A percentile compares a stretch with the other conserved stretches of the same genome.
phyloP scores from a whole-genome alignment of 2,888 invertebrate species.

The Cephus nigrinus region DNA sequence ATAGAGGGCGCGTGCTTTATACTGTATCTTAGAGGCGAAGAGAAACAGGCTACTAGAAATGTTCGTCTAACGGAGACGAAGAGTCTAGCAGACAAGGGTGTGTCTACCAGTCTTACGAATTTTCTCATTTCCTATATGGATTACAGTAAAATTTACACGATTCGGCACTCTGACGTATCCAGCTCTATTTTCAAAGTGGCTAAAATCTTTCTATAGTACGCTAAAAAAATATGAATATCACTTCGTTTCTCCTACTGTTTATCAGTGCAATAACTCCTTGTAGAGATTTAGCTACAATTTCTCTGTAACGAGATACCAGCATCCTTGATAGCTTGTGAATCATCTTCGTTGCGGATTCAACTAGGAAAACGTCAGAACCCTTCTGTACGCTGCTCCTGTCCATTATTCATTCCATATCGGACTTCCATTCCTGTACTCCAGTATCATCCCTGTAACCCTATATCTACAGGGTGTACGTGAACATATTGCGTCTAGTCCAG shows the following conservation, averaged over 20 bases:
- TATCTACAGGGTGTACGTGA: not conserved
- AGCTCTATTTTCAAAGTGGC: not conserved
- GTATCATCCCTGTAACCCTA: not conserved
- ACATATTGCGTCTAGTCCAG: not conserved
- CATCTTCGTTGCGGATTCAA: constrained; percentile 1
- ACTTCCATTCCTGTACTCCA: not conserved
- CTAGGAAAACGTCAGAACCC: not conserved
- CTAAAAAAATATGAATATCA: not conserved
- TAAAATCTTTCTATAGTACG: not conserved
- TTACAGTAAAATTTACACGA: not conserved
- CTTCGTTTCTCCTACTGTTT: not conserved
- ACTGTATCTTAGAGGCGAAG: not conserved
- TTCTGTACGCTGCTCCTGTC: not conserved
- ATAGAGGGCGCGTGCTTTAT: not conserved
- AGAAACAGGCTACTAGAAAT: not conserved
- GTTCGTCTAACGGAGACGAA: not conserved
- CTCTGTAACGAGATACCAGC: not conserved
- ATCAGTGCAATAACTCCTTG: not conserved
- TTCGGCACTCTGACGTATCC: not conserved
- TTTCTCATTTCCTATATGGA: not conserved
- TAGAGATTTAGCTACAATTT: not conserved
- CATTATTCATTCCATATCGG: constrained; percentile 15
- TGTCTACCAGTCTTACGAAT: not conserved
- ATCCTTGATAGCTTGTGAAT: constrained; percentile 8
- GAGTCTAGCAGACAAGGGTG: not conserved